Evolutionary conservation across 2,888 invertebrate genomes (phyloP).

Genomic region (Pachydiplax longipennis): DNA sequence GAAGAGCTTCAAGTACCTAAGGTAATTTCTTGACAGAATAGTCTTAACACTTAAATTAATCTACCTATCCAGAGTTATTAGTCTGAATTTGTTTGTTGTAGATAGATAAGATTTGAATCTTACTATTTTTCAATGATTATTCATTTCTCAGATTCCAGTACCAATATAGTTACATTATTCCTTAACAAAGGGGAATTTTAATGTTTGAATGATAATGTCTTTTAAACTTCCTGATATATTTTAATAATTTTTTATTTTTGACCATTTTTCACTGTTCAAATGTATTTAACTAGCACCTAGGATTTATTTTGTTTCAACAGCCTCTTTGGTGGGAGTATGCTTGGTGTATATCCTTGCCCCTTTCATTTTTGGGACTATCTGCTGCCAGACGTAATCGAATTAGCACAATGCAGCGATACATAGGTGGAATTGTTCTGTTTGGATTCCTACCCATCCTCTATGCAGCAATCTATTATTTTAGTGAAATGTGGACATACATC

Average conservation of each 20-base stretch:
- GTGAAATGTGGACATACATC: constrained; percentile 83
- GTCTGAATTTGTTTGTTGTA: not conserved
- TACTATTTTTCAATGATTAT: not conserved
- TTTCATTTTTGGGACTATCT: constrained; percentile 84
- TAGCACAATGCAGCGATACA: constrained; percentile 77
- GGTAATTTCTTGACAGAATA: constrained; percentile 57
- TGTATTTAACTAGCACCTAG: too few relatives aligned
- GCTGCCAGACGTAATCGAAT: constrained; percentile 87
- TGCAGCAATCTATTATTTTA: constrained; percentile 81
- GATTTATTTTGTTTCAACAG: constrained; percentile 61
- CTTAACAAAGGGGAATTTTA: not conserved
- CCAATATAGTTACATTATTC: not conserved
- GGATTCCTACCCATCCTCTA: constrained; percentile 84
- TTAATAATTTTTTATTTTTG: too few relatives aligned
- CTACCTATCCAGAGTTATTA: not conserved
- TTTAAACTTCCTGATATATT: too few relatives aligned
- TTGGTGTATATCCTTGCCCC: constrained; percentile 85
- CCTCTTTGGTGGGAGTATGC: constrained; percentile 93
- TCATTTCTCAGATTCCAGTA: not conserved
- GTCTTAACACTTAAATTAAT: not conserved
- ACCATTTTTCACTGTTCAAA: too few relatives aligned
- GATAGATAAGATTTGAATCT: not conserved
- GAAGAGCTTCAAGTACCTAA: constrained; percentile 92
- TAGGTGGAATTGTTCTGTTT: constrained; percentile 79
- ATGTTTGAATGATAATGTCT: not conserved